Evolutionary conservation across 23 tunicate genomes (phyloP).

Genomic region (Phallusia fumigata): DNA sequence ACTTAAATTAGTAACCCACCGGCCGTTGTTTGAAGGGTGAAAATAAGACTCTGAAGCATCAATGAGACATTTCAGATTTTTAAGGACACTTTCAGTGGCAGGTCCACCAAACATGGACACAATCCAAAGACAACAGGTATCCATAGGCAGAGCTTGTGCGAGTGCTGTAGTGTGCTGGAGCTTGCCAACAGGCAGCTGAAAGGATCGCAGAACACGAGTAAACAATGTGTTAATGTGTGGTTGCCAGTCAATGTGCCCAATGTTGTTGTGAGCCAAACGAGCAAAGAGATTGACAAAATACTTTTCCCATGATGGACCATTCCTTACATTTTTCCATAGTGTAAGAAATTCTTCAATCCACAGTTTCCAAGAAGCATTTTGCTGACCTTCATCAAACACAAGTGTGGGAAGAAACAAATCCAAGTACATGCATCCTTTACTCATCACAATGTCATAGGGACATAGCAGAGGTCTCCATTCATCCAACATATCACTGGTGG

Average conservation of each 20-base stretch:
- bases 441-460: constrained; percentile 73
- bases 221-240: constrained; percentile 42
- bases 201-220: constrained; percentile 51
- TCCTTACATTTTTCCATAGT: constrained; percentile 60
- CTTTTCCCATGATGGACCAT: constrained; percentile 88
- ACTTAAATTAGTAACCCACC: constrained; percentile 56
- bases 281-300: constrained; percentile 61
- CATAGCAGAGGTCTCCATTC: constrained; percentile 85
- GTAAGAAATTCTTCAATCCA: constrained; percentile 78
- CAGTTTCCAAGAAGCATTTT: constrained; percentile 67
- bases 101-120: constrained; percentile 81
- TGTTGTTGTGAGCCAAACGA: constrained; percentile 81
- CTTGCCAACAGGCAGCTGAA: constrained; percentile 89
- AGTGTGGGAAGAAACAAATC: constrained; percentile 81
- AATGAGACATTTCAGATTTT: constrained; percentile 46
- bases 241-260: constrained; percentile 78
- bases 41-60: constrained; percentile 76
- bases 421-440: constrained; percentile 47
- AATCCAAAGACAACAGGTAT: constrained; percentile 56
- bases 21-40: constrained; percentile 80
- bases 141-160: constrained; percentile 43
- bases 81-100: constrained; percentile 31
- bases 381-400: constrained; percentile 37
- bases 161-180: constrained; percentile 54
- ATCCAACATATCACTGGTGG: constrained; percentile 79